Percentiles rank a stretch among this genome's conserved stretches.
These are phyloP conservation scores for Regulus satrapa DNA, from an alignment of 2,113 vertebrate genomes.

Conservation along the genomic window DNA sequence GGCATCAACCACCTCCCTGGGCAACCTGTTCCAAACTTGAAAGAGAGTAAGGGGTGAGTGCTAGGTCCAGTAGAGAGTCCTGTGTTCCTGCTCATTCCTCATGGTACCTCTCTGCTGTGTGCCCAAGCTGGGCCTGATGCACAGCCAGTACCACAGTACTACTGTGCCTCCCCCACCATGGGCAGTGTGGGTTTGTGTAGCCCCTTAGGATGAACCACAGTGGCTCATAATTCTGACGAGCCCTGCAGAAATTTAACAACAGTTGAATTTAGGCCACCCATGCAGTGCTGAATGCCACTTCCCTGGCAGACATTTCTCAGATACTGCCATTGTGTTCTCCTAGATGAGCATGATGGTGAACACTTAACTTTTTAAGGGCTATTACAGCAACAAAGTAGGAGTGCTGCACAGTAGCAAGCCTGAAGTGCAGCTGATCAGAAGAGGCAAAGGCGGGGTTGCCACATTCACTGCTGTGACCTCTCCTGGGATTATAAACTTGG, in stretches of 20 bases:
- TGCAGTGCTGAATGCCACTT: background rate
- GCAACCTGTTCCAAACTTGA: background rate
- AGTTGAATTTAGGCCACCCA: background rate
- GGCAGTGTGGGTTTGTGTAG: background rate
- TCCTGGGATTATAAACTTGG: background rate
- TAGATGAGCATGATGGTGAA: background rate
- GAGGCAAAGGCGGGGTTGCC: background rate
- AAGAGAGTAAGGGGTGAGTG: background rate
- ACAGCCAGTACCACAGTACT: background rate
- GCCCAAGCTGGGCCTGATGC: accelerated
- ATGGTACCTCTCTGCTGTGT: accelerated
- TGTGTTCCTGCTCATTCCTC: background rate
- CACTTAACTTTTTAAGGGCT: background rate
- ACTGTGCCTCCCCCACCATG: background rate
- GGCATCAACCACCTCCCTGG: background rate
- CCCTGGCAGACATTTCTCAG: background rate
- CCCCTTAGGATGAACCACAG: background rate
- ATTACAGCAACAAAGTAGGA: background rate
- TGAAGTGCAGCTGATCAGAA: background rate
- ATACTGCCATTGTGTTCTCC: background rate
- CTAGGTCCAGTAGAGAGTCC: accelerated
- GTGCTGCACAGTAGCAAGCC: background rate
- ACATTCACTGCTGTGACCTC: background rate
- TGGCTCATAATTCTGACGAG: background rate
- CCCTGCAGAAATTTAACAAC: background rate